Conservation (phyloP, 2,888 invertebrate genomes). For the Drosophila diplacantha region DNA sequence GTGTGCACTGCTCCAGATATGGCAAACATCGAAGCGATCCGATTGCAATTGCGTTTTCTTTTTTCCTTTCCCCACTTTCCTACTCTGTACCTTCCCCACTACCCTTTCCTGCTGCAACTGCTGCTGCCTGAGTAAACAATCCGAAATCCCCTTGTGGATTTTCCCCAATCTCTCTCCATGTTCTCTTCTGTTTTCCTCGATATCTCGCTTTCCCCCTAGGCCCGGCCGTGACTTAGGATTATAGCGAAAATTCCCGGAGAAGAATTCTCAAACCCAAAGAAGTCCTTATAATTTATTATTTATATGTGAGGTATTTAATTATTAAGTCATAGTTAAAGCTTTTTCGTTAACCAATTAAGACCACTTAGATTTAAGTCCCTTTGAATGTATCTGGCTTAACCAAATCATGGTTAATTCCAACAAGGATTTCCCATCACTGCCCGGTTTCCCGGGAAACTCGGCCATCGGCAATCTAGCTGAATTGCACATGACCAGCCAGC, state of each 20-base stretch:
- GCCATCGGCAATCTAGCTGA: constrained; percentile 15
- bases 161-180: constrained; percentile 7
- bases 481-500: not conserved
- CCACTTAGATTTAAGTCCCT: not conserved
- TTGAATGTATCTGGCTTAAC: not conserved
- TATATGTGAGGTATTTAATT: not conserved
- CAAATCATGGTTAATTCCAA: constrained; percentile 18
- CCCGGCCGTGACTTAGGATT: constrained; percentile 2
- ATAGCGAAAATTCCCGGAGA: not conserved
- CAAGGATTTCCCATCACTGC: constrained; percentile 14
- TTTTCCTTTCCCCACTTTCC: constrained; percentile 13
- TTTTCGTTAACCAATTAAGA: constrained; percentile 6
- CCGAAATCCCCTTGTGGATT: constrained; percentile 28
- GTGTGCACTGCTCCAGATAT: constrained; percentile 39
- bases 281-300: not conserved
- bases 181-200: constrained; percentile 2
- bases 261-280: not conserved
- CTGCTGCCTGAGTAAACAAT: constrained; percentile 46
- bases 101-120: constrained; percentile 9
- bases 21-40: constrained; percentile 50
- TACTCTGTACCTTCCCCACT: constrained; percentile 11
- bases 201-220: not conserved
- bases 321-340: not conserved
- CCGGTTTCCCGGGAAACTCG: constrained; percentile 11
- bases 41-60: constrained; percentile 52